Conservation (phyloP, 2,113 vertebrate genomes). For the Anolis carolinensis region DNA sequence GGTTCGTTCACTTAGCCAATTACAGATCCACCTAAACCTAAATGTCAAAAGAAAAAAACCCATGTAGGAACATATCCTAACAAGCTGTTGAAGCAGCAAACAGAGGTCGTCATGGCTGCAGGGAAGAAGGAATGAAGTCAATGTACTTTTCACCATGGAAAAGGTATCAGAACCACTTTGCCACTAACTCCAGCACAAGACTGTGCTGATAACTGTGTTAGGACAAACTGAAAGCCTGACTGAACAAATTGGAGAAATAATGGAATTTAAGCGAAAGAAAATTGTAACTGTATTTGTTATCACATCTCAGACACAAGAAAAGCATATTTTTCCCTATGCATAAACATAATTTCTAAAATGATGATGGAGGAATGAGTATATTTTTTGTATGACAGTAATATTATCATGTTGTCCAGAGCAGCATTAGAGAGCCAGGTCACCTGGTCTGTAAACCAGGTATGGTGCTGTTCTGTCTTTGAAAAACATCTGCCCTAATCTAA, state of each 20-base stretch:
- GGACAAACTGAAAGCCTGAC: background rate
- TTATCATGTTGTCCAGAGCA: too few relatives aligned
- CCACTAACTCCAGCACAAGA: background rate
- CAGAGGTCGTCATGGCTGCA: background rate
- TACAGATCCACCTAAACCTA: too few relatives aligned
- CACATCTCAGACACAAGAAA: background rate
- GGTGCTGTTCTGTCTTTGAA: too few relatives aligned
- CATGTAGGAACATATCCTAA: slow-evolving; percentile 11
- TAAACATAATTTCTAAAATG: background rate
- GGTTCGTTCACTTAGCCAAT: too few relatives aligned
- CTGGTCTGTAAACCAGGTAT: too few relatives aligned
- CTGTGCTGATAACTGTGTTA: background rate
- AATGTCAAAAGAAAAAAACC: background rate
- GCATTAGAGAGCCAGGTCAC: too few relatives aligned
- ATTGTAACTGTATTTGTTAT: background rate
- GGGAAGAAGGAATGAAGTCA: background rate
- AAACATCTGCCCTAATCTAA: too few relatives aligned
- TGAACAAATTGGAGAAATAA: background rate
- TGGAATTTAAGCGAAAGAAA: background rate
- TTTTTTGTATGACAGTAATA: background rate
- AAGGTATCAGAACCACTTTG: background rate
- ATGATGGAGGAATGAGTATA: background rate
- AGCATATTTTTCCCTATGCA: background rate
- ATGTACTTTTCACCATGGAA: background rate
- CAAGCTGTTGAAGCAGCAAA: background rate